Base-by-base conservation (phyloP, 2,888 invertebrate species). In the Orthosia gothica region DNA sequence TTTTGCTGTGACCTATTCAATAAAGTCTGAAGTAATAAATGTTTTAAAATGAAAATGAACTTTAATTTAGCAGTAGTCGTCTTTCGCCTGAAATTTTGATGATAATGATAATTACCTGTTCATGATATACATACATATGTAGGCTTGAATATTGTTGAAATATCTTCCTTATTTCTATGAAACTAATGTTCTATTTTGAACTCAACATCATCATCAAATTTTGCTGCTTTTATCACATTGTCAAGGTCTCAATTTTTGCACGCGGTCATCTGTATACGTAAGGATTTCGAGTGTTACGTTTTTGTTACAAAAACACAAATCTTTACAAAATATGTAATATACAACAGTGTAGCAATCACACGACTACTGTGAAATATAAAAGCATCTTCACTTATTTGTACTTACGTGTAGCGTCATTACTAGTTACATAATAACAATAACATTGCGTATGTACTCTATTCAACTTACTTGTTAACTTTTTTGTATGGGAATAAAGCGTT, bases 361-460 rank as follows among this genome's bases (percentile, higher is more conserved):
- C 5, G 20, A 45, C 26, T 16, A 32, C n/a, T n/a, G 16, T 66
- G 20, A 16, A 18, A 66, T 52, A 47, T 16, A 74, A 76, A 58
- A 76, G n/a, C 50, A 18, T 54, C 52, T 67, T 74, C 32, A 52
- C 32, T 40, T 58, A n/a, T 52, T 16, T 23, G 26, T 76, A 47
- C 66, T 75, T 64, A 49, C 13, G 26, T 65, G 26, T 26, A 23
- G 18, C 74, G 18, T 20, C 18, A 49, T 61, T 61, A 49, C 67
- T 49, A 49, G 69, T 77, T 77, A 76, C 68, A 40, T 74, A 76
- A 76, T 67, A 76, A 76, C 58, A 54, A 67, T 20, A 54, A 52
- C 47, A 40, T 75, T 77, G 16, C 75, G 58, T 16, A 9, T 9
- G 40, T 40, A 59, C 52, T 49, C 65, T 12, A 67, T 69, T 75